A percentile compares a stretch with the other conserved stretches of the same genome.
phyloP scores from a whole-genome alignment of 2,113 vertebrate genomes.

The Lethenteron reissneri region DNA sequence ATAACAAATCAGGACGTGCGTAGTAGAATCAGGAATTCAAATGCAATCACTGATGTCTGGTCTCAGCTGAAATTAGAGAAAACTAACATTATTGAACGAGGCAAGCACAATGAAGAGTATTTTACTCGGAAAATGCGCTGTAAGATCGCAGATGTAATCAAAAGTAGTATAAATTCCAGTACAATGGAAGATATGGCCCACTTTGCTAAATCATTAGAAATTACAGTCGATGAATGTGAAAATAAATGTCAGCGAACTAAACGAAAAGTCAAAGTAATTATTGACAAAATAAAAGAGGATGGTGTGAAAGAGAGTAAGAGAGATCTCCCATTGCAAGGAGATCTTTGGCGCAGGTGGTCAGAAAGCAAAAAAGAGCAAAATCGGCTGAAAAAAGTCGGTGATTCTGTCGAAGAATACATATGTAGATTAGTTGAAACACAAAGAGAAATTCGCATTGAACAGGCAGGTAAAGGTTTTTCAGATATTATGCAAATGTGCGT shows the following conservation, averaged over 20 bases:
- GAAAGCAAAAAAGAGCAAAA: neutral
- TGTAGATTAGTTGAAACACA: neutral
- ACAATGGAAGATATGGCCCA: too few species aligned
- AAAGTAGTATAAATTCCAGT: too few species aligned
- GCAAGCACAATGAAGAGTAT: too few species aligned
- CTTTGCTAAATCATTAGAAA: too few species aligned
- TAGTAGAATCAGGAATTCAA: too few species aligned
- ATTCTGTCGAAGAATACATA: neutral
- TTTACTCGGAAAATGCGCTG: too few species aligned
- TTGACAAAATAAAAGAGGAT: neutral
- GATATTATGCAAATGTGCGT: neutral
- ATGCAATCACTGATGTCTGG: too few species aligned
- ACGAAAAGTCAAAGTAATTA: neutral
- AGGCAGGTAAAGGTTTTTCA: neutral
- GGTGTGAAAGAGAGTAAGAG: neutral
- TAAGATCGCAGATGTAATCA: too few species aligned
- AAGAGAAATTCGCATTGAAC: neutral
- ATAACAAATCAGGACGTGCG: too few species aligned
- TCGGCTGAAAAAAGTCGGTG: neutral
- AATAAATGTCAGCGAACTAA: neutral
- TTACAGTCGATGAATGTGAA: neutral
- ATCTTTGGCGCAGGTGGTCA: neutral
- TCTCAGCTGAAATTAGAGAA: too few species aligned
- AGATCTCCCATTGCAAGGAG: neutral
- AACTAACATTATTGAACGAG: too few species aligned